Percentiles rank a stretch among this genome's conserved stretches.
Evolutionary conservation across 2,888 invertebrate genomes (phyloP).

Genomic region (Encarsia formosa): DNA sequence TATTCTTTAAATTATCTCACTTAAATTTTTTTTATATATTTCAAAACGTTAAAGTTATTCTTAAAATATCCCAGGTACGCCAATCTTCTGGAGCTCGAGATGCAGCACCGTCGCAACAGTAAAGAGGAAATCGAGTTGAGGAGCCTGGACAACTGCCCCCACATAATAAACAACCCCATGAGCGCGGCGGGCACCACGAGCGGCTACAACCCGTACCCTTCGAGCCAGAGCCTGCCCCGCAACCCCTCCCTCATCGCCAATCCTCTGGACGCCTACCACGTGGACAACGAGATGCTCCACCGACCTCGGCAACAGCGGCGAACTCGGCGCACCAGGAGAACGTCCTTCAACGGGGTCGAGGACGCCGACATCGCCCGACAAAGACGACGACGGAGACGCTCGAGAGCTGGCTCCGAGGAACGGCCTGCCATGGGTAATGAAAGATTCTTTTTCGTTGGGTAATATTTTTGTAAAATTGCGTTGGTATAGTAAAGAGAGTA

Average conservation of each 20-base stretch:
- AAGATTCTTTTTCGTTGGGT: too few species aligned
- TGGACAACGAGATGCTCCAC: slow-evolving; percentile 38
- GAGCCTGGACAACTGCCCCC: slow-evolving; percentile 40
- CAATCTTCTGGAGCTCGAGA: slow-evolving; percentile 44
- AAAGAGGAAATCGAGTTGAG: slow-evolving; percentile 42
- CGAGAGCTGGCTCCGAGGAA: too few species aligned
- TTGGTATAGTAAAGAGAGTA: too few species aligned
- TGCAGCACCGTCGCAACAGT: slow-evolving; percentile 33
- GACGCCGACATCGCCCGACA: slow-evolving; percentile 17
- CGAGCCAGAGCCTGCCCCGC: slow-evolving; percentile 39
- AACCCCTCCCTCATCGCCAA: slow-evolving; percentile 44
- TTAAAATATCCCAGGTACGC: slow-evolving; percentile 44
- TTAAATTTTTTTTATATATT: too few species aligned
- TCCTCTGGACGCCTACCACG: slow-evolving; percentile 38
- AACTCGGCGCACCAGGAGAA: background rate
- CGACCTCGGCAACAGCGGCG: slow-evolving; percentile 11
- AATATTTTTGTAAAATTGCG: too few species aligned
- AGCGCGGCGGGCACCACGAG: slow-evolving; percentile 17
- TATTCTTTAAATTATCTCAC: too few species aligned
- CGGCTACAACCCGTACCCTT: slow-evolving; percentile 35
- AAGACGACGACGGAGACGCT: slow-evolving; percentile 1
- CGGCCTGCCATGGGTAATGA: too few species aligned
- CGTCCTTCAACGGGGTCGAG: too few species aligned
- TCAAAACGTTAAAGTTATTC: background rate
- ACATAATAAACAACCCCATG: slow-evolving; percentile 39